Evolutionary conservation across 1,140 invertebrate genomes (phyloP).

Genomic region (Brachionus koreanus): DNA sequence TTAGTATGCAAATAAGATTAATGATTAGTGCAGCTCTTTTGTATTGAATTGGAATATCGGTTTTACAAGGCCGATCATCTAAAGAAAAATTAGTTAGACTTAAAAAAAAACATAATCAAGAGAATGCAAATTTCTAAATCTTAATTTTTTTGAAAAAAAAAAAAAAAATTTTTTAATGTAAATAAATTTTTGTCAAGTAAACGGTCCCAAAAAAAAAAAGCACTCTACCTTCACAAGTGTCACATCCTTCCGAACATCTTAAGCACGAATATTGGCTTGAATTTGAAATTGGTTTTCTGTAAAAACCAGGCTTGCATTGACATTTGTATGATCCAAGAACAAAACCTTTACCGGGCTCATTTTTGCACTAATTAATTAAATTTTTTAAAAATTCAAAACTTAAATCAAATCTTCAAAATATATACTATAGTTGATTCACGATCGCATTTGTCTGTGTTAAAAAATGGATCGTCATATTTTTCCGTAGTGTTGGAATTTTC

Average conservation of each 20-base stretch:
- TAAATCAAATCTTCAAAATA: neutral
- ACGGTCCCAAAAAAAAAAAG: neutral
- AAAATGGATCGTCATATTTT: conserved; percentile 19
- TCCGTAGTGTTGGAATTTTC: neutral
- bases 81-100: neutral
- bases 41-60: neutral
- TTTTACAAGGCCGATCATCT: conserved; percentile 39
- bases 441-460: conserved; percentile 41
- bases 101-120: neutral
- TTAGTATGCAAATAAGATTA: conserved; percentile 1
- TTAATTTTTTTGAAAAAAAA: too few species aligned
- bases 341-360: conserved; percentile 2
- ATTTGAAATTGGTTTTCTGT: conserved; percentile 6
- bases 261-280: neutral
- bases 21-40: conserved; percentile 37
- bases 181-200: too few species aligned
- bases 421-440: conserved; percentile 20
- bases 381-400: neutral
- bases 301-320: conserved; percentile 7
- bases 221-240: neutral
- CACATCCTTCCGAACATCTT: conserved; percentile 26
- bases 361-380: neutral
- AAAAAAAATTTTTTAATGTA: too few species aligned
- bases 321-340: conserved; percentile 11
- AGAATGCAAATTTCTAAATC: too few species aligned